These are phyloP conservation scores for Catharus ustulatus DNA, from an alignment of 2,797 vertebrate species.

Conservation along the genomic window DNA sequence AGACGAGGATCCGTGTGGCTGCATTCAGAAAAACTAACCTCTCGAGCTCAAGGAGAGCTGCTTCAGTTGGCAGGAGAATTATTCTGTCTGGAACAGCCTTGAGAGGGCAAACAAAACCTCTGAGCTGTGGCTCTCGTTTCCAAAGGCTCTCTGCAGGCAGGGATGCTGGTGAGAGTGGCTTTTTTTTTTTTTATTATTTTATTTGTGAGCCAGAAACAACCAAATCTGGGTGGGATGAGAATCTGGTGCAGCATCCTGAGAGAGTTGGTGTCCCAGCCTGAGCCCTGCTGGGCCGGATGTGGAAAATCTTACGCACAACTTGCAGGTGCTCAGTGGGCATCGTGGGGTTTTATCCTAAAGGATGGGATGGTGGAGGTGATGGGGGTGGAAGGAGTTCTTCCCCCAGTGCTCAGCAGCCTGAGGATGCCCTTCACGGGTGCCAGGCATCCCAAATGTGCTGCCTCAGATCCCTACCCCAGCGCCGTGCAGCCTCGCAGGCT, in stretches of 20 bases:
- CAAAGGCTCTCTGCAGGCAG: background rate
- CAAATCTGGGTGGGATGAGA: background rate
- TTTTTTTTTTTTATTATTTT: background rate
- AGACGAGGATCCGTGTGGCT: background rate
- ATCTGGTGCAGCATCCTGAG: background rate
- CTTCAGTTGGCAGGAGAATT: slow-evolving; percentile 36
- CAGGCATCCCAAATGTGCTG: background rate
- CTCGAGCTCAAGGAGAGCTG: slow-evolving; percentile 45
- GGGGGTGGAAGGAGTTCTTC: background rate
- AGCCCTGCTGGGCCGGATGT: background rate
- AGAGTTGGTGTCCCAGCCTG: fast-evolving
- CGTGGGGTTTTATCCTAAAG: fast-evolving
- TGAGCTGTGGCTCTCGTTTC: slow-evolving; percentile 1
- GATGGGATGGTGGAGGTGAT: background rate
- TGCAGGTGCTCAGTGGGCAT: fast-evolving
- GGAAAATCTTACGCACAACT: fast-evolving
- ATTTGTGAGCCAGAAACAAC: background rate
- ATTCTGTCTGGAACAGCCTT: slow-evolving; percentile 52
- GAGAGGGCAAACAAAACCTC: slow-evolving; percentile 58
- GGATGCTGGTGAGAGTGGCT: background rate
- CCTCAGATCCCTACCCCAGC: background rate
- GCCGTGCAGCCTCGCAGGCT: background rate
- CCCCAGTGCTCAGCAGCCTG: fast-evolving
- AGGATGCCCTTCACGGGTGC: background rate
- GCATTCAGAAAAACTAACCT: slow-evolving; percentile 43